A percentile compares a stretch with the other conserved stretches of the same genome.
phyloP scores from a whole-genome alignment of 2,797 vertebrate species.

The Atherinosoma microstoma region DNA sequence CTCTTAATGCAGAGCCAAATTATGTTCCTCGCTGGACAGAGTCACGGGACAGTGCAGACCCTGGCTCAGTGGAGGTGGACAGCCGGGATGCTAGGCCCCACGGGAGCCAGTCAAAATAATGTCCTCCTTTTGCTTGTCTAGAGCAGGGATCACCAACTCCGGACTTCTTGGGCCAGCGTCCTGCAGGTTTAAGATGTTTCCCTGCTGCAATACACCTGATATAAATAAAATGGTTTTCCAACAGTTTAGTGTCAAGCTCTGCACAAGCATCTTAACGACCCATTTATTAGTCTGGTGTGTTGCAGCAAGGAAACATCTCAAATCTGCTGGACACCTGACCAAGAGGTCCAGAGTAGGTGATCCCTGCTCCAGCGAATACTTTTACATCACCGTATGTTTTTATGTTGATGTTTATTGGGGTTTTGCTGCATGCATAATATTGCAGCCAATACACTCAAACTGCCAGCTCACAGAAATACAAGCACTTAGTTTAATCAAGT shows the following conservation, averaged over 20 bases:
- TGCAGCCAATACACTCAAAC: not conserved
- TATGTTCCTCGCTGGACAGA: not conserved
- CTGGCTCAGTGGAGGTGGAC: not conserved
- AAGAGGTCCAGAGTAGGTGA: not conserved
- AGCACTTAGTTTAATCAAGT: constrained; percentile 9
- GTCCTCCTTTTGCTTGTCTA: not conserved
- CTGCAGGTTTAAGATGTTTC: too few species aligned
- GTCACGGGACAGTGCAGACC: constrained; percentile 1
- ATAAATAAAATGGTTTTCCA: not conserved
- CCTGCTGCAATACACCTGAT: too few species aligned
- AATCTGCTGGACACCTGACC: not conserved
- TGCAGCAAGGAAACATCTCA: not conserved
- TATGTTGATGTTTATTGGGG: not conserved
- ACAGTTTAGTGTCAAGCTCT: not conserved
- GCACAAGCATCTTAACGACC: not conserved
- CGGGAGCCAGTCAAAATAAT: not conserved
- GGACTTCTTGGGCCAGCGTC: constrained; percentile 6
- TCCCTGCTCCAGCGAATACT: not conserved
- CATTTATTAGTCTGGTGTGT: not conserved
- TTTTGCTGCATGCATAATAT: constrained; percentile 9
- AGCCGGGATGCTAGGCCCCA: not conserved
- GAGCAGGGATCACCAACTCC: not conserved
- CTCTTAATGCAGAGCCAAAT: not conserved
- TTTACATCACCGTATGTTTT: not conserved
- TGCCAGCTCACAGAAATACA: not conserved